Base-by-base conservation (phyloP, 92 coral and sea anemone genomes). In the Epizoanthus fatuus region DNA sequence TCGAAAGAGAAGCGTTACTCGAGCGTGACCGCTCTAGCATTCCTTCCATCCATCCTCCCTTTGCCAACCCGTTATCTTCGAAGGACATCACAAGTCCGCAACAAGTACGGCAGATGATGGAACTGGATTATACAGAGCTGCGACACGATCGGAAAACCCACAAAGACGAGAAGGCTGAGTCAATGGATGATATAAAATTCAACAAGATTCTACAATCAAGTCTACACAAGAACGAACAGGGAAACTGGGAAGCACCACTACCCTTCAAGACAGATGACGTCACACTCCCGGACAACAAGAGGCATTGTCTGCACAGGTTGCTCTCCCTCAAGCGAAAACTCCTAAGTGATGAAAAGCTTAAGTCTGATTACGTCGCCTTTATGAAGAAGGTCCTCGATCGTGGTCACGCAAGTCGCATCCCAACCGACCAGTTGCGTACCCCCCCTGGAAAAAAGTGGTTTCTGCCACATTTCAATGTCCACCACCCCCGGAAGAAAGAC, bases 281-380 rank as follows among this genome's bases (percentile, higher is more conserved):
- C 59, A 51, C 25, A 12, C 88, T 88, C 2, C 92, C 85, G 32
- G 20, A 89, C 79, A 89, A 89, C 82, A 60, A 74, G 29, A 35
- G 38, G 20, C 91, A 81, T 17, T 74, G 91, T 51, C 49, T 87
- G 35, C 63, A 81, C 54, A 53, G 92, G 16, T 85, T 89, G 4
- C 74, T 89, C 51, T 84, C 89, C 4, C 79, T 89, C 17, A 89
- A 89, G 54, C 64, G 81, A 44, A 89, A 89, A 20, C 86, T 84
- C 5, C 77, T 76, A 2, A 89, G 73, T 49, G 76, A 89, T 56
- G 78, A 75, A 5, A 58, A 47, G 16, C 72, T 75, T 8, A 12
- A 9, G 8, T 37, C 40, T 0, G 89, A 89, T 45, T 89, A 89
- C 86, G 8, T 65, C n/a, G 82, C 71, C 49, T 91, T 91, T 37